Evolutionary conservation across 2,113 vertebrate species (phyloP).

Genomic region (Microcebus griseorufus): DNA sequence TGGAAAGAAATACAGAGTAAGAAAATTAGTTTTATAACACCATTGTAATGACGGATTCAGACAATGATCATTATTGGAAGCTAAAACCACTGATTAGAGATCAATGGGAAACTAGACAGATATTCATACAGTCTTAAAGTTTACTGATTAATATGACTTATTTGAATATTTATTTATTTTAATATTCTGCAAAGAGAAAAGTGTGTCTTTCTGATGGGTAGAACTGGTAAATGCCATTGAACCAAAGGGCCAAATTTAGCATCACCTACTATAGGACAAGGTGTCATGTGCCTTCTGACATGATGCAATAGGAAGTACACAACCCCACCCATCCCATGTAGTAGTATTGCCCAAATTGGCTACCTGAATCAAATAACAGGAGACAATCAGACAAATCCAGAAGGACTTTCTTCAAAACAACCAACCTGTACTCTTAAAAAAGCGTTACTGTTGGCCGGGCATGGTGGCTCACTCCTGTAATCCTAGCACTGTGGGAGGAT

Average conservation of each 20-base stretch:
- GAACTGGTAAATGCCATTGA: constrained; percentile 17
- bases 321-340: not conserved
- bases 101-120: not conserved
- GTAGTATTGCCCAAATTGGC: not conserved
- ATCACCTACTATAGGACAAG: not conserved
- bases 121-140: not conserved
- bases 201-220: not conserved
- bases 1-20: constrained; percentile 29
- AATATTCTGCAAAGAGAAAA: not conserved
- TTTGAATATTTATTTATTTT: not conserved
- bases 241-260: not conserved
- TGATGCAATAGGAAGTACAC: not conserved
- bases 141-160: not conserved
- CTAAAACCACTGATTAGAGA: not conserved
- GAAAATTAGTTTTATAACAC: not conserved
- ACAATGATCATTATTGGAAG: not conserved
- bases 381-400: not conserved
- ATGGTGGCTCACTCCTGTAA: too few species aligned
- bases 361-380: not conserved
- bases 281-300: not conserved
- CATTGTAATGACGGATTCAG: not conserved
- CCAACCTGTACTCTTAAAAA: not conserved
- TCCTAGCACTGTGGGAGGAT: too few species aligned
- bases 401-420: not conserved
- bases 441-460: too few species aligned